A percentile compares a stretch with the other conserved stretches of the same genome.
phyloP scores from a whole-genome alignment of 2,888 invertebrate species.

The Trisateles emortualis region DNA sequence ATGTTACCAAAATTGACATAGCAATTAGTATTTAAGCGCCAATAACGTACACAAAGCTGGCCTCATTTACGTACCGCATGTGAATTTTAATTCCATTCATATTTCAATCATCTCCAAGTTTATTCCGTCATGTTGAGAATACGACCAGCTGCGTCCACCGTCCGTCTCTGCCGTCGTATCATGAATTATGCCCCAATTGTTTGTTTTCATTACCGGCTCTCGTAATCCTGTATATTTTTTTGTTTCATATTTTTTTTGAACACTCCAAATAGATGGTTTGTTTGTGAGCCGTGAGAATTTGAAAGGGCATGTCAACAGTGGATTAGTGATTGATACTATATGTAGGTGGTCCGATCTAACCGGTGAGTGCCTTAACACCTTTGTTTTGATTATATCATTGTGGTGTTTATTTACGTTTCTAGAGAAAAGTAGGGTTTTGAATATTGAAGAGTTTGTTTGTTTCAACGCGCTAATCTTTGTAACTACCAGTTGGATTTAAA shows the following conservation, averaged over 20 bases:
- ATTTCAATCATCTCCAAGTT: conserved; percentile 39
- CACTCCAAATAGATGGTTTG: conserved; percentile 73
- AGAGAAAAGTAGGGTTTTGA: background rate
- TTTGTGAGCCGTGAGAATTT: conserved; percentile 77
- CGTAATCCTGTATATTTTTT: conserved; percentile 70
- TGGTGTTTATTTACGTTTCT: background rate
- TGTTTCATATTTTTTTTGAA: conserved; percentile 64
- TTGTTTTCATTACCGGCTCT: conserved; percentile 74
- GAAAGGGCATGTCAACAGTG: conserved; percentile 67
- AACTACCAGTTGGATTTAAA: no score
- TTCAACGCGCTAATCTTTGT: no score
- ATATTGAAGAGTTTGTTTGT: no score
- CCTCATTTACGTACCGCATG: conserved; percentile 22
- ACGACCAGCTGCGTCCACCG: conserved; percentile 44
- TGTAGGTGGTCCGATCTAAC: conserved; percentile 53
- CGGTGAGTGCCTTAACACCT: conserved; percentile 10
- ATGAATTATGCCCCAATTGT: conserved; percentile 69
- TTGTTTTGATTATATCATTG: background rate
- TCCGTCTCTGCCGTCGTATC: conserved; percentile 45
- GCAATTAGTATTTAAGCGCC: conserved; percentile 7
- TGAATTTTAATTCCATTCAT: conserved; percentile 43
- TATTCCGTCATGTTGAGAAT: conserved; percentile 35
- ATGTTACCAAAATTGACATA: background rate
- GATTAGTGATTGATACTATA: conserved; percentile 52
- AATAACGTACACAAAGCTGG: conserved; percentile 7